Conservation (phyloP, 2,113 vertebrate species). For the Trichomycterus rosablanca region DNA sequence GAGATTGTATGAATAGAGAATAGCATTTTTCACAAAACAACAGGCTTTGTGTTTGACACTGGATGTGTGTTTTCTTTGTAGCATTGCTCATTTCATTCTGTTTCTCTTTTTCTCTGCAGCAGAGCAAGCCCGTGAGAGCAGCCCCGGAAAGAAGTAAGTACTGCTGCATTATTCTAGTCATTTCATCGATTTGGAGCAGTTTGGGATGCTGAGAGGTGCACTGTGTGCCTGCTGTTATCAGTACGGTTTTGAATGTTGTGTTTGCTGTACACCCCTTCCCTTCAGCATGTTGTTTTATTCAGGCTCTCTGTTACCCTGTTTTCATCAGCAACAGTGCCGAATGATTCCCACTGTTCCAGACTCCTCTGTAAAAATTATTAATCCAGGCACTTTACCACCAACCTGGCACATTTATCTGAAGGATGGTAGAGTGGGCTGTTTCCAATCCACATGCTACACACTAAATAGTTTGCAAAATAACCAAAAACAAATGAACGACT, state of each 20-base stretch:
- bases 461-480: too few relatives aligned
- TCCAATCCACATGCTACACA: too few relatives aligned
- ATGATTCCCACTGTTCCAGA: too few relatives aligned
- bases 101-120: slow-evolving; percentile 47
- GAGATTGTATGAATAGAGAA: background rate
- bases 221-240: slow-evolving; percentile 1
- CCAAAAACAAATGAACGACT: too few relatives aligned
- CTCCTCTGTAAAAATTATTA: too few relatives aligned
- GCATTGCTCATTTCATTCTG: slow-evolving; percentile 1
- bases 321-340: too few relatives aligned
- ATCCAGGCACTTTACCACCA: too few relatives aligned
- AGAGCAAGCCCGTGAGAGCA: slow-evolving; percentile 80
- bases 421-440: too few relatives aligned
- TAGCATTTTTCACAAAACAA: background rate
- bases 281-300: too few relatives aligned
- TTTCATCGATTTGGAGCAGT: slow-evolving; percentile 16
- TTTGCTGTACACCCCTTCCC: background rate
- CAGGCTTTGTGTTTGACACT: background rate
- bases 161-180: slow-evolving; percentile 9
- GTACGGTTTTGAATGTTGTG: background rate
- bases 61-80: background rate
- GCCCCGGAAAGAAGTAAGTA: slow-evolving; percentile 83
- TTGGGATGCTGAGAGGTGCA: slow-evolving; percentile 6
- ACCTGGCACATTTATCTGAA: too few relatives aligned
- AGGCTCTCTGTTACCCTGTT: slow-evolving; percentile 18